Conservation (phyloP, 2,113 vertebrate genomes). For the Scopus umbretta region DNA sequence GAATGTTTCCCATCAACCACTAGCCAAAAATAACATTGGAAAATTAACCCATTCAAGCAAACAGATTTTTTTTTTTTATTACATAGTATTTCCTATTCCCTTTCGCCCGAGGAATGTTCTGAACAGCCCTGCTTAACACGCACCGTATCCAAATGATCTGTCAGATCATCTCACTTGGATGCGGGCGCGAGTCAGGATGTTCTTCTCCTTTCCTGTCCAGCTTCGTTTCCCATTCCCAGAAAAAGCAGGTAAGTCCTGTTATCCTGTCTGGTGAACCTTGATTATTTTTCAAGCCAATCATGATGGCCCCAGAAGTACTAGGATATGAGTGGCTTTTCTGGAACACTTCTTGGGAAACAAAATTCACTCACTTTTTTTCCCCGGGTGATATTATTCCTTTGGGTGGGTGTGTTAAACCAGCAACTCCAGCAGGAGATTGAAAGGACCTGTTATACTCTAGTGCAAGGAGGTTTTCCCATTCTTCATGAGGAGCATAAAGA, state of each 20-base stretch:
- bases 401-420: not conserved
- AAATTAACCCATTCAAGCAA: not conserved
- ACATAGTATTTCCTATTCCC: not conserved
- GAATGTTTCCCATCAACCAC: not conserved
- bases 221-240: not conserved
- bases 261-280: not conserved
- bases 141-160: not conserved
- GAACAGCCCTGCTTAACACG: not conserved
- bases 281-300: not conserved
- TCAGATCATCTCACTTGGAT: not conserved
- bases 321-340: not conserved
- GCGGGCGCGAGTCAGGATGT: not conserved
- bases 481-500: not conserved
- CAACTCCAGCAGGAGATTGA: not conserved
- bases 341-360: not conserved
- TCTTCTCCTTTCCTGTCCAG: slow-evolving; percentile 26
- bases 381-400: not conserved
- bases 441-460: not conserved
- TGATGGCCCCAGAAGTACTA: not conserved
- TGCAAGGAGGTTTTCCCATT: not conserved
- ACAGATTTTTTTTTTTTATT: not conserved
- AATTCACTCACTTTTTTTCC: not conserved
- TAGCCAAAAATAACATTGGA: not conserved
- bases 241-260: slow-evolving; percentile 51
- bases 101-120: not conserved